Evolutionary conservation across 2,888 invertebrate species (phyloP).

Genomic region (Metopia argyrocephala): DNA sequence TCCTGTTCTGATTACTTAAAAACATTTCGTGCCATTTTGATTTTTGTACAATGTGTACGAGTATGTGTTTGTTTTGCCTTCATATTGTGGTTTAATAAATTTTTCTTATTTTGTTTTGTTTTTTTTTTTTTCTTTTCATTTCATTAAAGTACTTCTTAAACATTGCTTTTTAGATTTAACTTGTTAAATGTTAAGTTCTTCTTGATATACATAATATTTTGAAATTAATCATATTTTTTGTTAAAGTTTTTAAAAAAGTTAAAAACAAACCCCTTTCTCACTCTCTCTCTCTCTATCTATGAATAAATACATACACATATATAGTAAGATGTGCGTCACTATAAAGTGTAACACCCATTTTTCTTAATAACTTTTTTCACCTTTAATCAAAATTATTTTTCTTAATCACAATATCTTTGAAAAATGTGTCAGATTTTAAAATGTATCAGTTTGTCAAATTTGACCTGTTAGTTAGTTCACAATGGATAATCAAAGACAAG

Average conservation of each 20-base stretch:
- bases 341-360: too few relatives aligned
- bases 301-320: too few relatives aligned
- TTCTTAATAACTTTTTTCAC: too few relatives aligned
- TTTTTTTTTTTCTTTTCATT: conserved; percentile 36
- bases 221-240: conserved; percentile 26
- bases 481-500: too few relatives aligned
- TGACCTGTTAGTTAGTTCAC: too few relatives aligned
- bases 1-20: conserved; percentile 56
- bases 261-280: background rate
- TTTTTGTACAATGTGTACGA: background rate
- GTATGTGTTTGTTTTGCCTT: conserved; percentile 1
- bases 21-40: conserved; percentile 37
- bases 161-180: conserved; percentile 10
- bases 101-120: too few relatives aligned
- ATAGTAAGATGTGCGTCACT: too few relatives aligned
- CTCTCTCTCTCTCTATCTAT: too few relatives aligned
- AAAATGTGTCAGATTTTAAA: too few relatives aligned
- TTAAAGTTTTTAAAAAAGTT: background rate
- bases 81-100: conserved; percentile 21
- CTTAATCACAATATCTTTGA: too few relatives aligned
- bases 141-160: conserved; percentile 44
- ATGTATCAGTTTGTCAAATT: too few relatives aligned
- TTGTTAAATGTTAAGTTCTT: conserved; percentile 13
- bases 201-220: background rate
- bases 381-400: too few relatives aligned